Percentiles rank a stretch among this genome's conserved stretches.
phyloP scores from a whole-genome alignment of 1,140 invertebrate genomes.

The Drosophila leontia region DNA sequence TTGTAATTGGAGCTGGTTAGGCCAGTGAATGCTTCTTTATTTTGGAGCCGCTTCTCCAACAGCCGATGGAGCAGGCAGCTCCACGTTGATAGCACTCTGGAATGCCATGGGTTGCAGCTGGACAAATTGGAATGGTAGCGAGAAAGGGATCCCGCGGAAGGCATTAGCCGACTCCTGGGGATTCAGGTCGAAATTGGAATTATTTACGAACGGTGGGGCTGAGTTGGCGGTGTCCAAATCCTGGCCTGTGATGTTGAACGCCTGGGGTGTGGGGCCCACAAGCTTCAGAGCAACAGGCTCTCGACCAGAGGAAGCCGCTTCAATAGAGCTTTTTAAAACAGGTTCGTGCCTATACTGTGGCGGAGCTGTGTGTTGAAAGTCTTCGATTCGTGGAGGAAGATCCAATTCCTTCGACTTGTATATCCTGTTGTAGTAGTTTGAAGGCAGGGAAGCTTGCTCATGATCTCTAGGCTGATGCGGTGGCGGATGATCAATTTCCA shows the following conservation, averaged over 20 bases:
- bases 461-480: constrained; percentile 13
- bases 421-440: constrained; percentile 29
- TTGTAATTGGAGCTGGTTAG: not conserved
- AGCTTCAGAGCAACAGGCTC: constrained; percentile 44
- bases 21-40: not conserved
- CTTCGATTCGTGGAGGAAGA: constrained; percentile 1
- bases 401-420: constrained; percentile 16
- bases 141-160: constrained; percentile 52
- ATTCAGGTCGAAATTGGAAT: constrained; percentile 35
- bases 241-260: constrained; percentile 44
- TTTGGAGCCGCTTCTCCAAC: constrained; percentile 6
- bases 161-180: constrained; percentile 48
- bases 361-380: constrained; percentile 9
- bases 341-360: constrained; percentile 17
- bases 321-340: constrained; percentile 18
- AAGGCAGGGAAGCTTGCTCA: constrained; percentile 2
- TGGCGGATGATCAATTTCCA: constrained; percentile 27
- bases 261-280: constrained; percentile 20
- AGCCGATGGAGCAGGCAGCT: constrained; percentile 26
- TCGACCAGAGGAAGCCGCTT: constrained; percentile 44
- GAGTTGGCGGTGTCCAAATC: constrained; percentile 43
- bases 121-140: constrained; percentile 67
- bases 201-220: constrained; percentile 22
- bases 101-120: constrained; percentile 72
- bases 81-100: constrained; percentile 51